Conservation (phyloP, 2,113 vertebrate species). For the Strix aluco region DNA sequence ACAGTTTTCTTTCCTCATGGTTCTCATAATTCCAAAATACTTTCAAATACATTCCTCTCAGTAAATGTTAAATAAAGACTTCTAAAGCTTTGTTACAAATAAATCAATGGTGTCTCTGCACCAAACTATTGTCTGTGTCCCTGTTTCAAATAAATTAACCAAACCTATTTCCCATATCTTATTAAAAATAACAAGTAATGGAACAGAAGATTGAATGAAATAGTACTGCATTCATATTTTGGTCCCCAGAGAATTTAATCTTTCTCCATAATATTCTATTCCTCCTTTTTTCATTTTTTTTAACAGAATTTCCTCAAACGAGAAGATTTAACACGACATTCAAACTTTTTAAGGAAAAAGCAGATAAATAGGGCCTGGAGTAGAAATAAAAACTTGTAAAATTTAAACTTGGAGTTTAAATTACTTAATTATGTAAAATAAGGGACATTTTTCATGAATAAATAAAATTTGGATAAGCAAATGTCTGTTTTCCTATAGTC, state of each 20-base stretch:
- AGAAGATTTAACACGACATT: neutral
- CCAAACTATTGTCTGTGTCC: neutral
- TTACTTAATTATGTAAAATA: neutral
- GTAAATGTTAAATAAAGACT: neutral
- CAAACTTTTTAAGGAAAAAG: rapidly evolving
- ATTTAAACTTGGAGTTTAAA: neutral
- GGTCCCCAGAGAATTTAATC: neutral
- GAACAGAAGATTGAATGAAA: neutral
- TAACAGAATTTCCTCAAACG: neutral
- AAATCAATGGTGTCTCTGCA: neutral
- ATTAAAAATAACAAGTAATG: neutral
- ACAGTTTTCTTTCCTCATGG: neutral
- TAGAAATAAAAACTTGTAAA: neutral
- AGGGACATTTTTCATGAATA: neutral
- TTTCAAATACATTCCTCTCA: neutral
- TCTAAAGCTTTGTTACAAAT: neutral
- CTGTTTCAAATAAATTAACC: neutral
- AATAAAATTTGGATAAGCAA: neutral
- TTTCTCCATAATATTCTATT: neutral
- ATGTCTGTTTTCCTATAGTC: neutral
- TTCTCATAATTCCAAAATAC: neutral
- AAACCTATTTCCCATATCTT: neutral
- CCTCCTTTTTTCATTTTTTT: neutral
- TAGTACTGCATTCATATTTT: neutral
- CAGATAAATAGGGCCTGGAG: neutral